These are phyloP conservation scores for Asobara japonica DNA, from an alignment of 1,140 invertebrate species.

Conservation along the genomic window DNA sequence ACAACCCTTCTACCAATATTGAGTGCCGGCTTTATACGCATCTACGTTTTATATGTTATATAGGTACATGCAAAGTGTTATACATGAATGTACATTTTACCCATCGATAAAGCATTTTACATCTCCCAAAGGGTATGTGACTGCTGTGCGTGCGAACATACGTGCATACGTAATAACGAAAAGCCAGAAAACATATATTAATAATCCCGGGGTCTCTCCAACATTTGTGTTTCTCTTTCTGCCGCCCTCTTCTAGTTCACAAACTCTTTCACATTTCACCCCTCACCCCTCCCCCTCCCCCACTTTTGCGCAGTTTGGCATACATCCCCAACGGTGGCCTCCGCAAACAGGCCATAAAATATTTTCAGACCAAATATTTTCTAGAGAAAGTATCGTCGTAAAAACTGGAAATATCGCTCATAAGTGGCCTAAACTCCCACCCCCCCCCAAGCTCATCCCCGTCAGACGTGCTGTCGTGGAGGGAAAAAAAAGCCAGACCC, in stretches of 20 bases:
- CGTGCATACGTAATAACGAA: background rate
- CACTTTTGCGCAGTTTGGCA: background rate
- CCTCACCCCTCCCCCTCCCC: background rate
- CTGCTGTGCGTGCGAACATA: background rate
- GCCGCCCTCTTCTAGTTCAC: background rate
- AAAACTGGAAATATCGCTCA: constrained; percentile 33
- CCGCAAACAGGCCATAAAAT: constrained; percentile 38
- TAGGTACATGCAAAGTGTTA: background rate
- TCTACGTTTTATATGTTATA: background rate
- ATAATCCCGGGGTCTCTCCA: background rate
- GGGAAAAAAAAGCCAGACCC: background rate
- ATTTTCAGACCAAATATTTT: constrained; percentile 51
- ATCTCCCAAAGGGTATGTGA: background rate
- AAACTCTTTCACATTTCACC: background rate
- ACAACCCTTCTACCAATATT: constrained; percentile 24
- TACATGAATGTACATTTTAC: background rate
- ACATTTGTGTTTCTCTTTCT: background rate
- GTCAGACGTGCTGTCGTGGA: constrained; percentile 3
- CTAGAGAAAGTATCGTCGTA: constrained; percentile 42
- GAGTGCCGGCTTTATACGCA: background rate
- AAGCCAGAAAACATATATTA: background rate
- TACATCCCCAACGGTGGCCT: constrained; percentile 6
- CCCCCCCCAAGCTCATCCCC: background rate
- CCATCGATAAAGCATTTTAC: background rate
- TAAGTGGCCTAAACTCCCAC: constrained; percentile 30